Percentiles rank a stretch among this genome's conserved stretches.
These are phyloP conservation scores for Chascanopsetta lugubris DNA, from an alignment of 2,113 vertebrate species.

Conservation along the genomic window DNA sequence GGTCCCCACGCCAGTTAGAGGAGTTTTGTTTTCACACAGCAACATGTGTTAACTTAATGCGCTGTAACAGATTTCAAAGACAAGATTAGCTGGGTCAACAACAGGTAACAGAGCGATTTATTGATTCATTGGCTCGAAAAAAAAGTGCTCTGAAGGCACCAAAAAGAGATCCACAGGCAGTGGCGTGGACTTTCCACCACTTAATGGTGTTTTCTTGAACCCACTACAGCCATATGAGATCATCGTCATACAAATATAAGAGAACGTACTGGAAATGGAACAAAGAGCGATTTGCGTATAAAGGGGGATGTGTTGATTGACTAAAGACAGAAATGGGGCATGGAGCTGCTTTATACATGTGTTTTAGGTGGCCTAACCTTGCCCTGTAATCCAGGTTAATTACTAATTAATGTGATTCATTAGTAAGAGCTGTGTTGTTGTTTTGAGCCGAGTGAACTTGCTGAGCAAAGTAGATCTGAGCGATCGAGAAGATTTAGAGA, in stretches of 20 bases:
- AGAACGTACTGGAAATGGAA: neutral
- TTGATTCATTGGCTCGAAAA: slow-evolving; percentile 66
- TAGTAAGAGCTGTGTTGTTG: neutral
- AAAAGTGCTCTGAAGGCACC: neutral
- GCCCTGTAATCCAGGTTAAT: neutral
- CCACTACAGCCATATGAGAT: no score
- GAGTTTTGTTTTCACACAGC: slow-evolving; percentile 81
- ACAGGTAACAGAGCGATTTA: slow-evolving; percentile 81
- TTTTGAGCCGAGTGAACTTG: neutral
- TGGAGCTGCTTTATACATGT: neutral
- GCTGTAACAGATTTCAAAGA: slow-evolving; percentile 84
- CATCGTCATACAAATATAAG: no score
- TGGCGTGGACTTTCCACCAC: no score
- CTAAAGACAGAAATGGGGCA: neutral
- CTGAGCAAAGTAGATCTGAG: neutral
- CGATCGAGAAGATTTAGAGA: neutral
- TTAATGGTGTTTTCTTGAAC: no score
- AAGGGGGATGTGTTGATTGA: neutral
- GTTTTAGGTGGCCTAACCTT: neutral
- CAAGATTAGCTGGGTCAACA: slow-evolving; percentile 76
- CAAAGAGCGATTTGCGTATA: neutral
- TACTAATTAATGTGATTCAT: neutral
- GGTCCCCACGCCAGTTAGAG: slow-evolving; percentile 77
- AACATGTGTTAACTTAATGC: slow-evolving; percentile 86
- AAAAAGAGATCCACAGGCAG: neutral